Conservation (phyloP, 37 sponge, comb jelly and placozoan species). For the Agelas oroides region DNA sequence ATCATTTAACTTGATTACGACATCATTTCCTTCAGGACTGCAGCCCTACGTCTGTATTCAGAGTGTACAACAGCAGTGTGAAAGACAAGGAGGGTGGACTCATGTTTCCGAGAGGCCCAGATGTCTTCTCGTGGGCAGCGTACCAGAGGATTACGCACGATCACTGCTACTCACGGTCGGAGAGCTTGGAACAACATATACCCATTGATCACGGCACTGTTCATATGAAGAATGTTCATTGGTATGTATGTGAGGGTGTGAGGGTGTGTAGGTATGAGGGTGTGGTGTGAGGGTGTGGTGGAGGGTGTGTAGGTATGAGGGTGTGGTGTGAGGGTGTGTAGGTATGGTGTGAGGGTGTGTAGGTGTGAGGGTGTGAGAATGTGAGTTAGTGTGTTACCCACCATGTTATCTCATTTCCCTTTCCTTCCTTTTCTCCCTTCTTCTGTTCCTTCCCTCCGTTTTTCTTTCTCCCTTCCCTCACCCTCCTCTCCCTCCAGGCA, state of each 20-base stretch:
- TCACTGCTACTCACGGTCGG: slow-evolving; percentile 43
- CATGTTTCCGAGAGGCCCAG: slow-evolving; percentile 8
- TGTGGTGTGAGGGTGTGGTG: not conserved
- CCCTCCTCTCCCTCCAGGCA: slow-evolving; percentile 28
- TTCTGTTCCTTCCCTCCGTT: not conserved
- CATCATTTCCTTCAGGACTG: not conserved
- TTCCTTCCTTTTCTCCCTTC: not conserved
- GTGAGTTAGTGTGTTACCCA: too few species aligned
- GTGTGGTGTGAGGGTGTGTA: not conserved
- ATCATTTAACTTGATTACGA: not conserved
- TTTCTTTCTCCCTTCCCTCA: not conserved
- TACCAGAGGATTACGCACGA: slow-evolving; percentile 40
- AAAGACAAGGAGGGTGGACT: not conserved
- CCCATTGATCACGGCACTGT: slow-evolving; percentile 59
- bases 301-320: not conserved
- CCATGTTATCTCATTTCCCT: not conserved
- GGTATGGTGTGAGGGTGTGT: not conserved
- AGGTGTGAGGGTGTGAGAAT: too few species aligned
- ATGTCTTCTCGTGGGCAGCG: slow-evolving; percentile 57
- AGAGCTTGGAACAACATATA: not conserved
- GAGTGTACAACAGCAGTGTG: slow-evolving; percentile 58
- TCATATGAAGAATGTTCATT: slow-evolving; percentile 32
- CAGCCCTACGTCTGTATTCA: slow-evolving; percentile 45
- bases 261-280: not conserved
- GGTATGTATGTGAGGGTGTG: slow-evolving; percentile 17